Conservation (phyloP, 2,888 invertebrate genomes). For the Rugalucina vietnamica region DNA sequence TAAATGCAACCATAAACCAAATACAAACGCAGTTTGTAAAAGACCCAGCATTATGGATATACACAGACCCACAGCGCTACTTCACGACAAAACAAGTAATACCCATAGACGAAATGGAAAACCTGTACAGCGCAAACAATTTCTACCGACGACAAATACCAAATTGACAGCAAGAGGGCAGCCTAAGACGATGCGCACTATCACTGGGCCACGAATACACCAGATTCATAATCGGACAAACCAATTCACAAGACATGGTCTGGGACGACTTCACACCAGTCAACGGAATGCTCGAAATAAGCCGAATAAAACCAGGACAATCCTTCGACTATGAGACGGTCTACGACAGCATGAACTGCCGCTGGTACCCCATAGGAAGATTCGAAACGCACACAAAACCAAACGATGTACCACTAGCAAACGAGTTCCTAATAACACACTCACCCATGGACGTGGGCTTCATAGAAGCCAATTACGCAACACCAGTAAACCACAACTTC, state of each 20-base stretch:
- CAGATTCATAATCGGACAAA: too few relatives aligned
- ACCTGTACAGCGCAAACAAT: conserved; percentile 8
- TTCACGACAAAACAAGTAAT: neutral
- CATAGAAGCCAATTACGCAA: conserved; percentile 25
- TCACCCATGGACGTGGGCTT: neutral
- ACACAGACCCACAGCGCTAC: conserved; percentile 13
- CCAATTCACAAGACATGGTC: neutral
- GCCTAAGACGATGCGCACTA: neutral
- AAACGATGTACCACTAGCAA: neutral
- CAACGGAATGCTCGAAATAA: neutral
- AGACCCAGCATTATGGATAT: neutral
- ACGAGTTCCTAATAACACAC: neutral
- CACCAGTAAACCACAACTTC: conserved; percentile 32
- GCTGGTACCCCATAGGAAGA: too few relatives aligned
- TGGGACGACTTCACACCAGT: neutral
- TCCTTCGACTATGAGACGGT: neutral
- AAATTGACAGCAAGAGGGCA: neutral
- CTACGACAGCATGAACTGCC: neutral
- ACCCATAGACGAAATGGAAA: neutral
- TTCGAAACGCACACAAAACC: neutral
- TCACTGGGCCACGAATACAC: conserved; percentile 20
- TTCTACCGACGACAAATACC: neutral
- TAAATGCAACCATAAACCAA: neutral
- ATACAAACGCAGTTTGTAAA: conserved; percentile 11
- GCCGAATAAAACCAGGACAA: neutral